Conservation (phyloP, 2,113 vertebrate genomes). For the Megaptera novaeangliae region DNA sequence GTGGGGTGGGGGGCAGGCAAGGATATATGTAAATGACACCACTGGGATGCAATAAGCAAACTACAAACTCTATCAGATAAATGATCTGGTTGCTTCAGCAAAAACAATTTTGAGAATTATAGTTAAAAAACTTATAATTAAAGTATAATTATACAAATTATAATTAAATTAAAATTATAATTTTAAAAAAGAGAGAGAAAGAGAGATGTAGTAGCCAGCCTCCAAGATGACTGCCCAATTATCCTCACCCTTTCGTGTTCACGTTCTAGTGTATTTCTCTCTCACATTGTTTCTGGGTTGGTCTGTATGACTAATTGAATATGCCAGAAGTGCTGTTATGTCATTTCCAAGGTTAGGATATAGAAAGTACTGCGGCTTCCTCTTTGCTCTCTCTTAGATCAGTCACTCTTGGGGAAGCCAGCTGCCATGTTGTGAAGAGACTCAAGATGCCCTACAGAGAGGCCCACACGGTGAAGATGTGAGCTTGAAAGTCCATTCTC, state of each 20-base stretch:
- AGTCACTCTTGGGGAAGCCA: neutral
- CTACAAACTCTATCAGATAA: neutral
- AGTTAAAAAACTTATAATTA: neutral
- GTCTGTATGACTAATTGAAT: neutral
- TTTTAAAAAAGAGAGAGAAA: neutral
- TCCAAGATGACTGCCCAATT: neutral
- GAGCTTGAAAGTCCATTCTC: neutral
- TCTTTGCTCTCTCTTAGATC: neutral
- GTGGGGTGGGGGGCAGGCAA: neutral
- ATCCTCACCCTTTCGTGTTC: neutral
- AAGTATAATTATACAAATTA: neutral
- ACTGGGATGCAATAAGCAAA: neutral
- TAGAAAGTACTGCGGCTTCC: neutral
- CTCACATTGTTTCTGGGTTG: neutral
- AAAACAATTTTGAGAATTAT: neutral
- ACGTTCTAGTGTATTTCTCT: neutral
- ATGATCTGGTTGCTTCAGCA: neutral
- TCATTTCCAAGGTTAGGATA: neutral
- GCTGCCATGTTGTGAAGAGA: neutral
- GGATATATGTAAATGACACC: neutral
- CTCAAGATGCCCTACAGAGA: neutral
- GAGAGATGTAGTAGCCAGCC: neutral
- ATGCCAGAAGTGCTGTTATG: neutral
- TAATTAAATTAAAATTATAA: neutral
- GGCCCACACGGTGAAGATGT: neutral